phyloP scores from a whole-genome alignment of 2,797 vertebrate genomes.

The Falco peregrinus region DNA sequence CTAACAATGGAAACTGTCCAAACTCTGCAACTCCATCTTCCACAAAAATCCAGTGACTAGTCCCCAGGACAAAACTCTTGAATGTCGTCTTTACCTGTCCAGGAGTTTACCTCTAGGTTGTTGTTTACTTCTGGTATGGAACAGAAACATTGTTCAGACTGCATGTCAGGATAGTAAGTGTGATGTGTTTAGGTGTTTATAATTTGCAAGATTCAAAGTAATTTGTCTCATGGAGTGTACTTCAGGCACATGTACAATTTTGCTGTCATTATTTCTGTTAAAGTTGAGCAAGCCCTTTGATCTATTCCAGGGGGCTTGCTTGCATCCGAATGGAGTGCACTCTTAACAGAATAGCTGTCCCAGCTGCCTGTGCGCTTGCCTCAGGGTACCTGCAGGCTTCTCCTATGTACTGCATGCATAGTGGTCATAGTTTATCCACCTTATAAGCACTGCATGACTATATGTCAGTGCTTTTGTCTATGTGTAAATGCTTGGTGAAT shows the following conservation, averaged over 20 bases:
- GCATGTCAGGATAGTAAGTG: not conserved
- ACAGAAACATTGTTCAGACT: not conserved
- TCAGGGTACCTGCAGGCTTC: not conserved
- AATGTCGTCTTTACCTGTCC: not conserved
- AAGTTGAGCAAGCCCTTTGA: not conserved
- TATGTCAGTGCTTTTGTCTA: not conserved
- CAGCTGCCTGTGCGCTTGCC: fast-evolving
- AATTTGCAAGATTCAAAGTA: not conserved
- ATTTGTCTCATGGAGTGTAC: not conserved
- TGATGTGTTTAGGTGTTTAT: not conserved
- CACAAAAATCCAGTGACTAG: not conserved
- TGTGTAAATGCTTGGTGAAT: not conserved
- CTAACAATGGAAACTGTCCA: not conserved
- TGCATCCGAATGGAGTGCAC: fast-evolving
- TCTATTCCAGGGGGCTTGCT: not conserved
- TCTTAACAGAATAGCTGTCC: not conserved
- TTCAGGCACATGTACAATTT: not conserved
- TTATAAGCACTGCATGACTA: fast-evolving
- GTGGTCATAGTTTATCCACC: not conserved
- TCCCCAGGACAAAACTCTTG: not conserved
- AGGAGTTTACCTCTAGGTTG: not conserved
- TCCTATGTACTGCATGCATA: not conserved
- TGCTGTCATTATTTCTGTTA: not conserved
- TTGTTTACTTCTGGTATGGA: not conserved
- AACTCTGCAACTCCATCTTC: not conserved